Conservation (phyloP, 2,888 invertebrate genomes). For the Thera obeliscata region DNA sequence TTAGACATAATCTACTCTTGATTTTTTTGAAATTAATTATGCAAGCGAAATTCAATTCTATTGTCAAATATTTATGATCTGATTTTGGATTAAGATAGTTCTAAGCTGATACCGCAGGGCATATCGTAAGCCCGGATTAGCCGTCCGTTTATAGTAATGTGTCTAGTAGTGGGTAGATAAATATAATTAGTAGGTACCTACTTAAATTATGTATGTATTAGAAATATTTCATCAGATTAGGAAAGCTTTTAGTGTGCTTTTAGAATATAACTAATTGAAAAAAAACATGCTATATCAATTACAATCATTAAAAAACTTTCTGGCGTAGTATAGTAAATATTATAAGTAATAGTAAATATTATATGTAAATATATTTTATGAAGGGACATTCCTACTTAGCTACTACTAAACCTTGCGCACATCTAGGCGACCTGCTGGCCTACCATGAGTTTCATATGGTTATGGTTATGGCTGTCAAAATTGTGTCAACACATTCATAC, state of each 20-base stretch:
- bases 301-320: too few species aligned
- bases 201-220: neutral
- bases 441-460: too few species aligned
- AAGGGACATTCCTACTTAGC: too few species aligned
- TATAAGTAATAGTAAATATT: too few species aligned
- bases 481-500: too few species aligned
- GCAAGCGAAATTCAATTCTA: slow-evolving; percentile 45
- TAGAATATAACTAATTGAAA: neutral
- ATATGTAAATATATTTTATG: too few species aligned
- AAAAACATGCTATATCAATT: too few species aligned
- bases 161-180: slow-evolving; percentile 45
- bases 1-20: slow-evolving; percentile 57
- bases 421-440: too few species aligned
- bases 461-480: too few species aligned
- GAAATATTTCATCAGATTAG: slow-evolving; percentile 12
- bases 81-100: slow-evolving; percentile 40
- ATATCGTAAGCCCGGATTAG: slow-evolving; percentile 47
- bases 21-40: slow-evolving; percentile 51
- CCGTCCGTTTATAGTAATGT: slow-evolving; percentile 52
- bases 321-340: too few species aligned
- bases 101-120: slow-evolving; percentile 45
- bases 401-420: too few species aligned
- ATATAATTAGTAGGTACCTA: slow-evolving; percentile 19
- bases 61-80: slow-evolving; percentile 24
- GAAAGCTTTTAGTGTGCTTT: slow-evolving; percentile 14